Conservation (phyloP, 2,797 vertebrate species). For the Valencia hispanica region DNA sequence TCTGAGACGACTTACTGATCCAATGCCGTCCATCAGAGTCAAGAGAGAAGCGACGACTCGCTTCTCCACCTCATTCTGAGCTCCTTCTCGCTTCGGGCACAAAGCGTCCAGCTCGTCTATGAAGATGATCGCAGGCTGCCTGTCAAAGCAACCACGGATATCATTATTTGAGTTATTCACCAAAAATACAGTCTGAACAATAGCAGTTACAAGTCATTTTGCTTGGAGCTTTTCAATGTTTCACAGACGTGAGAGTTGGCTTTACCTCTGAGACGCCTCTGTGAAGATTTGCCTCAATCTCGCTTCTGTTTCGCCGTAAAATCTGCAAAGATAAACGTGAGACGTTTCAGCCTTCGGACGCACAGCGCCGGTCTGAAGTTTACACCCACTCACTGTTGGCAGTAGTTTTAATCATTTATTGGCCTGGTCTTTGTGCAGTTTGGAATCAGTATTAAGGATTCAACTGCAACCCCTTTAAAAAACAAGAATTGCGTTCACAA, state of each 20-base stretch:
- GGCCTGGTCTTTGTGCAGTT: neutral
- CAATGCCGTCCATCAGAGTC: constrained; percentile 96
- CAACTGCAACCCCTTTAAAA: neutral
- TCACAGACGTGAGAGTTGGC: neutral
- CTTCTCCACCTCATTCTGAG: constrained; percentile 97
- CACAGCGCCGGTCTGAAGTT: too few species aligned
- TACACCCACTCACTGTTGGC: neutral
- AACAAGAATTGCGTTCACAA: neutral
- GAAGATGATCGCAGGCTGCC: constrained; percentile 92
- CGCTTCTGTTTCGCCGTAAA: constrained; percentile 95
- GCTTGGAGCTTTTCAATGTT: neutral
- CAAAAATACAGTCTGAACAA: neutral
- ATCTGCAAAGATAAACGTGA: constrained; percentile 75
- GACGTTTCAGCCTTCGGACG: neutral
- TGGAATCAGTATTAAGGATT: neutral
- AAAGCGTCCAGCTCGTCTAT: constrained; percentile 96
- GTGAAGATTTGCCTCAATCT: constrained; percentile 91
- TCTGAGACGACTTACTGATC: constrained; percentile 86
- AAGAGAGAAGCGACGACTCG: constrained; percentile 93
- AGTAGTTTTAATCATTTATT: neutral
- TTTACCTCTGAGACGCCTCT: constrained; percentile 89
- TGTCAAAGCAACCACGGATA: constrained; percentile 46
- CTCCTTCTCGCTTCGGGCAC: constrained; percentile 92
- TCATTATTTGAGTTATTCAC: neutral
- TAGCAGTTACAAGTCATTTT: neutral